These are phyloP conservation scores for Aratinga solstitialis DNA, from an alignment of 2,797 vertebrate species.

Conservation along the genomic window DNA sequence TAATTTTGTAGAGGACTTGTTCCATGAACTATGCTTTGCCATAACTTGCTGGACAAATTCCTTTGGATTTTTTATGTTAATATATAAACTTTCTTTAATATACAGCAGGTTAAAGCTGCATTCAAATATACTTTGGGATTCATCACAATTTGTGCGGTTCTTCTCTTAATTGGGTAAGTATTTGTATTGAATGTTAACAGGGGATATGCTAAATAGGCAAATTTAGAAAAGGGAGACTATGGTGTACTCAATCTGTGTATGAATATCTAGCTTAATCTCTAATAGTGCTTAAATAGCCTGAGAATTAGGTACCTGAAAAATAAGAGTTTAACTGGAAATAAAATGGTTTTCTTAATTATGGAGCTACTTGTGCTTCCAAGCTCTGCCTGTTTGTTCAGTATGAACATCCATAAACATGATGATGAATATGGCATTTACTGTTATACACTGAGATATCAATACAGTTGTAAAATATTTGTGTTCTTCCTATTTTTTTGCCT, in stretches of 20 bases:
- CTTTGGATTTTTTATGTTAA: not conserved
- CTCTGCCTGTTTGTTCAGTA: not conserved
- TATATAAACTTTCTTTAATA: slow-evolving; percentile 56
- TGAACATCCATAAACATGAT: not conserved
- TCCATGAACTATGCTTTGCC: not conserved
- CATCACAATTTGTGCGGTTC: slow-evolving; percentile 85
- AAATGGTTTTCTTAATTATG: not conserved
- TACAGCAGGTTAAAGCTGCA: slow-evolving; percentile 94
- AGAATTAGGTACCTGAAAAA: not conserved
- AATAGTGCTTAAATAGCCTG: not conserved
- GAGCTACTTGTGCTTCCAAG: not conserved
- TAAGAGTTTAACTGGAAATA: not conserved
- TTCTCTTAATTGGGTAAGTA: slow-evolving; percentile 96
- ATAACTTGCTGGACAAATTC: not conserved
- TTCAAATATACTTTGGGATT: slow-evolving; percentile 95
- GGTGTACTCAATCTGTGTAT: not conserved
- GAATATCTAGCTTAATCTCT: not conserved
- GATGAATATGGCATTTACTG: not conserved
- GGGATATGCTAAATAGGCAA: not conserved
- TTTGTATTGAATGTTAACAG: not conserved
- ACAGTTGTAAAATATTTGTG: not conserved
- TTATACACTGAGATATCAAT: not conserved
- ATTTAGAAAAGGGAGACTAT: not conserved
- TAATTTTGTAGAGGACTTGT: not conserved
- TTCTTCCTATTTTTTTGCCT: not conserved